A percentile compares a stretch with the other conserved stretches of the same genome.
phyloP scores from a whole-genome alignment of 2,113 vertebrate species.

The Paralichthys olivaceus region DNA sequence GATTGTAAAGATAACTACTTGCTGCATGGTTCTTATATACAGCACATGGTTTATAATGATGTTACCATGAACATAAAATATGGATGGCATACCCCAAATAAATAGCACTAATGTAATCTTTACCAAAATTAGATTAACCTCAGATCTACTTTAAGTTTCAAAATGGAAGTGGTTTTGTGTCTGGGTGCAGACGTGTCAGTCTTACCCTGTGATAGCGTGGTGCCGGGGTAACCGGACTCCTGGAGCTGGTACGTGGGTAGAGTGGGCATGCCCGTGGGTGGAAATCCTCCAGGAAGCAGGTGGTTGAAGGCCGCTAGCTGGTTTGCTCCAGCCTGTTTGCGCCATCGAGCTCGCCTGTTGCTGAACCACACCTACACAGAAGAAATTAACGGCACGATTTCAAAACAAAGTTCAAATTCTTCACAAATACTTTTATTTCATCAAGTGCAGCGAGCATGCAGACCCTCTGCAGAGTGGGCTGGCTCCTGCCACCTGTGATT shows the following conservation, averaged over 20 bases:
- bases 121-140: conserved; percentile 58
- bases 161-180: background rate
- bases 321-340: conserved; percentile 98
- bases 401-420: background rate
- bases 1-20: conserved; percentile 61
- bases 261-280: conserved; percentile 92
- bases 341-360: conserved; percentile 96
- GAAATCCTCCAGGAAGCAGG: conserved; percentile 95
- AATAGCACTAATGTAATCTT: conserved; percentile 56
- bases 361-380: conserved; percentile 94
- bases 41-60: conserved; percentile 54
- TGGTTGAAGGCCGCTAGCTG: conserved; percentile 99
- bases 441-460: background rate
- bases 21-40: conserved; percentile 53
- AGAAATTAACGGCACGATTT: conserved; percentile 5
- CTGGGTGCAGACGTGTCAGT: background rate
- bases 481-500: conserved; percentile 59
- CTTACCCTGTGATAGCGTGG: conserved; percentile 94
- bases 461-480: background rate
- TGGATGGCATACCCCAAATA: conserved; percentile 50
- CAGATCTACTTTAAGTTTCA: conserved; percentile 3
- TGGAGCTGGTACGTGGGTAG: conserved; percentile 96
- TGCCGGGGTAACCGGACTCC: conserved; percentile 91
- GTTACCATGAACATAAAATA: conserved; percentile 55
- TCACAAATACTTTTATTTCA: background rate